Evolutionary conservation across 2,797 vertebrate species (phyloP), one percentile per base, ranked within the genome.

Genomic region (Sparus aurata): DNA sequence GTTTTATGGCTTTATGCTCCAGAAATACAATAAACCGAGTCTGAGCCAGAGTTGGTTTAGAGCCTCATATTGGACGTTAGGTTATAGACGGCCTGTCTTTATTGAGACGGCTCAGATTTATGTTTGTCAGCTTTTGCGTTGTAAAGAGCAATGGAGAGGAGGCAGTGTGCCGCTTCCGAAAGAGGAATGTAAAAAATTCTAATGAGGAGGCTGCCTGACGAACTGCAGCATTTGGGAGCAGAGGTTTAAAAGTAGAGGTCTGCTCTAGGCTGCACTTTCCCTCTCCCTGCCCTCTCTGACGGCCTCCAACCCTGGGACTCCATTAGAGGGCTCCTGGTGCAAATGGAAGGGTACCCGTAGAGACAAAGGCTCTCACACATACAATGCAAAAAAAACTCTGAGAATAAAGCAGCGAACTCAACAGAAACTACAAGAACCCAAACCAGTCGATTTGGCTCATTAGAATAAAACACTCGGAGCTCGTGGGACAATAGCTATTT

Each of bases 161-260:
- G 81, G 81, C 69, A 72, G 83, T 84, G 71, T 34, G 79, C 84
- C 41, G 71, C 80, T 75, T 89, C 86, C 75, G 84, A 70, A 68
- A 87, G 79, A 89, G 86, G 92, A 94, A 93, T 94, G 91, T 91
- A 53, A 89, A 91, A 90, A 69, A 92, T 92, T 82, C 85, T 87
- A 87, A 92, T 86, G 89, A 94, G 89, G 84, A 41, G 79, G 84
- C 83, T 80, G 86, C 64, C 85, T 77, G 81, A 81, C 82, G 88
- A 85, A 73, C 88, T 80, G 84, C 88, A 66, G 78, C 83, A 80
- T 71, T 89, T 49, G 12, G 45, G 77, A 86, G 83, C 75, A 75
- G 82, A 73, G 78, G 69, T 83, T 86, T 89, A 82, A 89, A 89
- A 89, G 87, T 85, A 70, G 79, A 87, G 80, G 79, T 79, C 77